Percentiles rank a stretch among this genome's conserved stretches.
These are phyloP conservation scores for Ranitomeya imitator DNA, from an alignment of 2,113 vertebrate genomes.

Conservation along the genomic window DNA sequence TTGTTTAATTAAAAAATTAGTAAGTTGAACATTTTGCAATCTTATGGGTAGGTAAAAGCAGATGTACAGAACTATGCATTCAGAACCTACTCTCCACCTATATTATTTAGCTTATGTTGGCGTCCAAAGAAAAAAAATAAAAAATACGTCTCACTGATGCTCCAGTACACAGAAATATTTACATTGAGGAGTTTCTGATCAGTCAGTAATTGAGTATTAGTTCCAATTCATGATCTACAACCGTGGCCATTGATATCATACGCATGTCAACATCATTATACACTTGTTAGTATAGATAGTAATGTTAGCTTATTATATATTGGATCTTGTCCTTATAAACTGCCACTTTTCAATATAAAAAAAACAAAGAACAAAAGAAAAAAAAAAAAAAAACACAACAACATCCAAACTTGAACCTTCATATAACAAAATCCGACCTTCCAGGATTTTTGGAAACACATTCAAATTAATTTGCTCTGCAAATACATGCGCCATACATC, in stretches of 20 bases:
- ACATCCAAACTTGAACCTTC: neutral
- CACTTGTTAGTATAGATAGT: neutral
- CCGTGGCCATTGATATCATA: neutral
- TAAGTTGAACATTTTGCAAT: neutral
- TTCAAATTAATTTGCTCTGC: neutral
- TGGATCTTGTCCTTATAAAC: neutral
- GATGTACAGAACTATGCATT: neutral
- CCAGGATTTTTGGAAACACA: neutral
- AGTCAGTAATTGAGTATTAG: neutral
- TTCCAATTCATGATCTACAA: neutral
- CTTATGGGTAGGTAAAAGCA: neutral
- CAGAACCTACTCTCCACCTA: neutral
- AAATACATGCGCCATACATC: neutral
- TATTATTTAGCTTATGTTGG: neutral
- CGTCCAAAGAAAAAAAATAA: neutral
- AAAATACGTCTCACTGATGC: neutral
- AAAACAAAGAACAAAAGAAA: neutral
- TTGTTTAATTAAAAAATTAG: neutral
- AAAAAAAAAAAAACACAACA: neutral
- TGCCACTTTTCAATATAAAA: neutral
- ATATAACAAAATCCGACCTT: neutral
- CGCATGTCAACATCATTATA: neutral
- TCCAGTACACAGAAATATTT: neutral
- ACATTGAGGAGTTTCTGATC: neutral
- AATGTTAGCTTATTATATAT: neutral